phyloP scores from a whole-genome alignment of 1,140 invertebrate genomes.

The Acromyrmex heyeri region DNA sequence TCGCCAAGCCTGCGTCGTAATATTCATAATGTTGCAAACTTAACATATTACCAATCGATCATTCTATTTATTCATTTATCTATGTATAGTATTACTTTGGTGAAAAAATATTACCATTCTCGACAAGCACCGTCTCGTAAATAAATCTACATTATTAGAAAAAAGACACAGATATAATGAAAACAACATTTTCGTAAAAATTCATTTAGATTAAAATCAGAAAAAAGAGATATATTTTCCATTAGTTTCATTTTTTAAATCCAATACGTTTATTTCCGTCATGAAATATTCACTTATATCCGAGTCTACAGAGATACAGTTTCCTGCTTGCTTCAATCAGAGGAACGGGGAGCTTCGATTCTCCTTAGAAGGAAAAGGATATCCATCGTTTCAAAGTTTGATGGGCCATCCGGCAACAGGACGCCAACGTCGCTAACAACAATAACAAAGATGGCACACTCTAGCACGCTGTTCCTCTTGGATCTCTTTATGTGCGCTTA shows the following conservation, averaged over 20 bases:
- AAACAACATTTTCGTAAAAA: neutral
- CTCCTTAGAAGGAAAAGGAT: slow-evolving; percentile 68
- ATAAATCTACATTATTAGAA: neutral
- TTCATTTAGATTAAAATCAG: neutral
- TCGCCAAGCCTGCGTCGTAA: neutral
- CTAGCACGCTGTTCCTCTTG: slow-evolving; percentile 66
- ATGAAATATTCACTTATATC: slow-evolving; percentile 25
- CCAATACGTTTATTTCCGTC: slow-evolving; percentile 2
- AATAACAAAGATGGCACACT: slow-evolving; percentile 45
- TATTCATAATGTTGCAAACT: slow-evolving; percentile 5
- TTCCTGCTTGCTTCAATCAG: neutral
- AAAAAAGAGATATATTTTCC: neutral
- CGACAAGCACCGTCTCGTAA: neutral
- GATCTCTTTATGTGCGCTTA: slow-evolving; percentile 76
- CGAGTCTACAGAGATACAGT: slow-evolving; percentile 12
- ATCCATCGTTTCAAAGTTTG: slow-evolving; percentile 77
- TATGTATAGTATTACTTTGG: neutral
- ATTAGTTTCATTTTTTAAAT: neutral
- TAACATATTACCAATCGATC: slow-evolving; percentile 17
- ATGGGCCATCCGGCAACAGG: slow-evolving; percentile 67
- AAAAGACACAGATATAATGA: neutral
- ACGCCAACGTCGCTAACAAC: slow-evolving; percentile 29
- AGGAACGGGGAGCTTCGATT: slow-evolving; percentile 54
- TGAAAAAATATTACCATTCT: neutral
- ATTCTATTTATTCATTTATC: slow-evolving; percentile 1